Evolutionary conservation across 2,113 vertebrate genomes (phyloP).

Genomic region (Podarcis muralis): DNA sequence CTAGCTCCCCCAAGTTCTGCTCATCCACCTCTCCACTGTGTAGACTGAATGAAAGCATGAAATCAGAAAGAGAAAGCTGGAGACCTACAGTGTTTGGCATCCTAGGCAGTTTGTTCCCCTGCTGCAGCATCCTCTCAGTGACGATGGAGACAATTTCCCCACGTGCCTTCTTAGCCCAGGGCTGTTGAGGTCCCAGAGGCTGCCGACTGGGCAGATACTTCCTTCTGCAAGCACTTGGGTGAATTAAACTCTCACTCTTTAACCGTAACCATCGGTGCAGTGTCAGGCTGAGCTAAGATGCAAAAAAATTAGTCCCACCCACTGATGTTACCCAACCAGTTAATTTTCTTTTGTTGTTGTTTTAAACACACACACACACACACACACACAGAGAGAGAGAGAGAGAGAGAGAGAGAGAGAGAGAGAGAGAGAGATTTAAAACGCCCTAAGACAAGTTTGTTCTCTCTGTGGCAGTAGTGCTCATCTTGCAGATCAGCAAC

Average conservation of each 20-base stretch:
- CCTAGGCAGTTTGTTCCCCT: constrained; percentile 42
- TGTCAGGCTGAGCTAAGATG: not conserved
- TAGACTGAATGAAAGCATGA: not conserved
- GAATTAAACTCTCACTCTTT: not conserved
- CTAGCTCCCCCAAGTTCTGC: not conserved
- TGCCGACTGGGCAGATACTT: constrained; percentile 3
- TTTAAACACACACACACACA: not conserved
- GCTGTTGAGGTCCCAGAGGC: not conserved
- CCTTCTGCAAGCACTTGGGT: not conserved
- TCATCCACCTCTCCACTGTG: not conserved
- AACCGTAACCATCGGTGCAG: not conserved
- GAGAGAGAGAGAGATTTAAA: too few species aligned
- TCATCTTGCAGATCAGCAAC: not conserved
- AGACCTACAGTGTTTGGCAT: constrained; percentile 53
- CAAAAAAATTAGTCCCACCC: constrained; percentile 52
- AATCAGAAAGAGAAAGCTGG: not conserved
- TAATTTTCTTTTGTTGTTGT: constrained; percentile 47
- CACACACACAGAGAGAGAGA: too few species aligned
- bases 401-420: too few species aligned
- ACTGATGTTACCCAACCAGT: constrained; percentile 64
- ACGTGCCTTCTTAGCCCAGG: constrained; percentile 36
- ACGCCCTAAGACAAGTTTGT: not conserved
- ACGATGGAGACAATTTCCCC: constrained; percentile 36
- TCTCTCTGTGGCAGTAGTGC: not conserved
- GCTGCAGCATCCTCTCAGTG: constrained; percentile 63